These are phyloP conservation scores for Danionella dracula DNA, from an alignment of 2,797 vertebrate genomes.

Conservation along the genomic window DNA sequence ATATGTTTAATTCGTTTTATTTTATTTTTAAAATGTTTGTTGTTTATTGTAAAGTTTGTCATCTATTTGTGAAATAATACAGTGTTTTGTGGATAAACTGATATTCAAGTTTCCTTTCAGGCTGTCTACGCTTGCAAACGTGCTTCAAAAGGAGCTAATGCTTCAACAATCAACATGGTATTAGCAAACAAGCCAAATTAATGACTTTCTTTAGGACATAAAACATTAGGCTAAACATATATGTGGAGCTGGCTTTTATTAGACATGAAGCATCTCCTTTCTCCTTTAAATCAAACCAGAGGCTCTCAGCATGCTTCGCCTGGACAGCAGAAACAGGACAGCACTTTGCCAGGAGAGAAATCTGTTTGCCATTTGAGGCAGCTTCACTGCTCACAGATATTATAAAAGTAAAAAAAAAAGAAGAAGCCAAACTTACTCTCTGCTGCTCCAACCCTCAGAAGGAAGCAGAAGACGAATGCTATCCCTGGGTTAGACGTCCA, in stretches of 20 bases:
- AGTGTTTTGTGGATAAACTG: too few relatives aligned
- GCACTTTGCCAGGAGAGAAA: constrained; percentile 13
- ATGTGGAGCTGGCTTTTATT: not conserved
- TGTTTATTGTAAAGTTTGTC: too few relatives aligned
- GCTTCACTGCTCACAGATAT: constrained; percentile 1
- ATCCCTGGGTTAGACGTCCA: constrained; percentile 12
- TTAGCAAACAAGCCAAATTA: not conserved
- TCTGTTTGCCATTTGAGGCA: constrained; percentile 29
- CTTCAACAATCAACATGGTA: not conserved
- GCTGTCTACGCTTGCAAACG: too few relatives aligned
- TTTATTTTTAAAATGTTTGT: too few relatives aligned
- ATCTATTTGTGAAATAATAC: too few relatives aligned
- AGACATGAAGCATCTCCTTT: not conserved
- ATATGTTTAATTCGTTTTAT: too few relatives aligned
- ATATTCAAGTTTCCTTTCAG: too few relatives aligned
- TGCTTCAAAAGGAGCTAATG: not conserved
- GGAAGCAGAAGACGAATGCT: constrained; percentile 28
- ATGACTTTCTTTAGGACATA: not conserved
- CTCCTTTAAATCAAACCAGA: constrained; percentile 7
- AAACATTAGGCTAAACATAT: not conserved
- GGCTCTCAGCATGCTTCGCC: not conserved
- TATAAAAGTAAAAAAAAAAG: not conserved
- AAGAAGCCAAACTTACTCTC: constrained; percentile 32
- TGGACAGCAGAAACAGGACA: constrained; percentile 5
- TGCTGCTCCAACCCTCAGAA: constrained; percentile 22